Evolutionary conservation across 2,888 invertebrate species (phyloP).

Genomic region (Pegoplata infirma): DNA sequence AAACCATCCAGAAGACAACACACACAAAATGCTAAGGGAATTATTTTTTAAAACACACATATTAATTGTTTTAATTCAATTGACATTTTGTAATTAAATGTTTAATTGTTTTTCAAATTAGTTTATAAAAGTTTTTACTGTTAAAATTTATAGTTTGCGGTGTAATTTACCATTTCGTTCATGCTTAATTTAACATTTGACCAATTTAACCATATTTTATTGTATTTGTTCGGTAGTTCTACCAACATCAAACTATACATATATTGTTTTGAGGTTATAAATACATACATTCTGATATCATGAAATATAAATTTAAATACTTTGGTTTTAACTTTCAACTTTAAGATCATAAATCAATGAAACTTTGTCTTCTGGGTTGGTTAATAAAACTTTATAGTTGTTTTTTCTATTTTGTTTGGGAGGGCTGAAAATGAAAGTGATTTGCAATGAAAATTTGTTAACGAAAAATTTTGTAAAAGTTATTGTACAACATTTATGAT

Average conservation of each 20-base stretch:
- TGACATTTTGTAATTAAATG: too few species aligned
- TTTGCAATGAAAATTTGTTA: neutral
- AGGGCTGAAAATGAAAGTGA: neutral
- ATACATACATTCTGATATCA: neutral
- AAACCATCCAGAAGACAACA: too few species aligned
- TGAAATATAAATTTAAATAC: neutral
- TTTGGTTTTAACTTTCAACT: neutral
- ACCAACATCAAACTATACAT: too few species aligned
- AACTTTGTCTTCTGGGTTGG: neutral
- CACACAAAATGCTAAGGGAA: too few species aligned
- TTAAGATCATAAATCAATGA: constrained; percentile 5
- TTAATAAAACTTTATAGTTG: neutral
- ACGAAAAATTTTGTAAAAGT: neutral
- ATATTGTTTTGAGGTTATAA: neutral
- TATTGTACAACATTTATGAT: too few species aligned
- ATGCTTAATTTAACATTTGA: constrained; percentile 30
- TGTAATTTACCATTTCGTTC: constrained; percentile 13
- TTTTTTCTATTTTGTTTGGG: neutral
- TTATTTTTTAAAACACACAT: too few species aligned
- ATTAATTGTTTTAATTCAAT: too few species aligned
- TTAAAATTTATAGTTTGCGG: neutral
- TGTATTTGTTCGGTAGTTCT: neutral
- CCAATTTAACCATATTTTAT: neutral
- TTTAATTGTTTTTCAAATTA: too few species aligned
- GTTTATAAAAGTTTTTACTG: too few species aligned